These are phyloP conservation scores for Trachurus trachurus DNA, from an alignment of 2,797 vertebrate species.

Conservation along the genomic window DNA sequence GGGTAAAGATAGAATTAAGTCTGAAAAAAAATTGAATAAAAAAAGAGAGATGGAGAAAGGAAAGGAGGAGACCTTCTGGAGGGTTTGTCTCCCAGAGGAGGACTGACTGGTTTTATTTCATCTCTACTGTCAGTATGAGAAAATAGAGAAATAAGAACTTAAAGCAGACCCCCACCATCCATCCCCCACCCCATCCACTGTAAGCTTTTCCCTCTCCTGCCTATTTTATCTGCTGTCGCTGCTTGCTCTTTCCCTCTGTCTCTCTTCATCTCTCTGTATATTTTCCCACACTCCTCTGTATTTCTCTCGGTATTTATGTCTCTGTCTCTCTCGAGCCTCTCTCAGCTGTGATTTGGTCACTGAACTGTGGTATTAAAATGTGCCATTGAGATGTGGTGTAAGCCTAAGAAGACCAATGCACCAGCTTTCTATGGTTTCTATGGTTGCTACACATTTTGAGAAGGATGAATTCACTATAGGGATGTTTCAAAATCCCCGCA, in stretches of 20 bases:
- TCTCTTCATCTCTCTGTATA: slow-evolving; percentile 20
- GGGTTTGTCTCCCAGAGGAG: slow-evolving; percentile 25
- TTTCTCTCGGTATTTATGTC: slow-evolving; percentile 27
- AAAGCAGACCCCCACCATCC: not conserved
- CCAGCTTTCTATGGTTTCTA: not conserved
- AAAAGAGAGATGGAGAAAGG: not conserved
- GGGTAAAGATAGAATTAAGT: not conserved
- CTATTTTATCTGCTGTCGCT: slow-evolving; percentile 11
- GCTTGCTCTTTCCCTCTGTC: not conserved
- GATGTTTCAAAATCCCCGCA: not conserved
- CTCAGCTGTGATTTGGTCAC: slow-evolving; percentile 24
- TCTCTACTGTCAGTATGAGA: slow-evolving; percentile 21
- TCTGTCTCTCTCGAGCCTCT: slow-evolving; percentile 12
- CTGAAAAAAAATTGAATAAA: not conserved
- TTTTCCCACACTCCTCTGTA: slow-evolving; percentile 3
- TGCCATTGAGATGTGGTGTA: slow-evolving; percentile 15
- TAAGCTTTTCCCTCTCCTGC: slow-evolving; percentile 5
- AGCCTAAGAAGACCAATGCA: not conserved
- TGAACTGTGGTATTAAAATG: slow-evolving; percentile 47
- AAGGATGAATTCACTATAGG: not conserved
- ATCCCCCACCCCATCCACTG: not conserved
- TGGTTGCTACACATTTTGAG: not conserved
- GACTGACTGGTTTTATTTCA: slow-evolving; percentile 31
- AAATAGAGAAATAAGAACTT: slow-evolving; percentile 43
- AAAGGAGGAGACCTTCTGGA: slow-evolving; percentile 22